Percentiles rank a stretch among this genome's conserved stretches.
These are phyloP conservation scores for Platyscelio sp. DNA, from an alignment of 2,888 invertebrate genomes.

Conservation along the genomic window DNA sequence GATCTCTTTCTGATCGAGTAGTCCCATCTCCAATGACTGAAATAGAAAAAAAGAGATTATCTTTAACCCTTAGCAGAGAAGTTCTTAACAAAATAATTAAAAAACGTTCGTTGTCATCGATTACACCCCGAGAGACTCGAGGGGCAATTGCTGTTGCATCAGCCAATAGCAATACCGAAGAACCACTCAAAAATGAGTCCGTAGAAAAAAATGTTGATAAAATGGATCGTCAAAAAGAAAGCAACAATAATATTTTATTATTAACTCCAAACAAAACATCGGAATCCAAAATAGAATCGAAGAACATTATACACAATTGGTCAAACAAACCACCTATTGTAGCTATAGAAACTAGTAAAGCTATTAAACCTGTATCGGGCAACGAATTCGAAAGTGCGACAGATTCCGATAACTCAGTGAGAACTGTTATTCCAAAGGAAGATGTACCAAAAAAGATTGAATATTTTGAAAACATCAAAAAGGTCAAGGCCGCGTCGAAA, in stretches of 20 bases:
- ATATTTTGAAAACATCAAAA: constrained; percentile 91
- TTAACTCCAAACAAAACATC: constrained; percentile 83
- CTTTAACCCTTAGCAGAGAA: constrained; percentile 91
- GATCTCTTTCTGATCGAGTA: constrained; percentile 72
- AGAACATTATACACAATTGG: constrained; percentile 85
- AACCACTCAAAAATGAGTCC: constrained; percentile 5
- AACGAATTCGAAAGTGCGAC: constrained; percentile 90
- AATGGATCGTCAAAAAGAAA: constrained; percentile 69
- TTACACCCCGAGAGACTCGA: constrained; percentile 85
- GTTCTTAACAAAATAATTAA: constrained; percentile 89
- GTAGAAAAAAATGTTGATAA: constrained; percentile 24
- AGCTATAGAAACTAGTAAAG: constrained; percentile 73
- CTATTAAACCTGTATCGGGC: constrained; percentile 78
- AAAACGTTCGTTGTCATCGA: constrained; percentile 79
- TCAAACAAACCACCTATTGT: constrained; percentile 82
- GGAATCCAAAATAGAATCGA: no score
- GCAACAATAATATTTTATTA: constrained; percentile 85
- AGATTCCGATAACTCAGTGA: constrained; percentile 90
- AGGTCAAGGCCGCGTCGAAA: background rate
- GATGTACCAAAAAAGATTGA: constrained; percentile 91
- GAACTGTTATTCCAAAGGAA: constrained; percentile 89
- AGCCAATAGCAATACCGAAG: constrained; percentile 81
- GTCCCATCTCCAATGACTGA: constrained; percentile 86
- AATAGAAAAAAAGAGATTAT: constrained; percentile 91
- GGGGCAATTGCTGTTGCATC: constrained; percentile 88